Percentiles rank a stretch among this genome's conserved stretches.
Evolutionary conservation across 2,113 vertebrate genomes (phyloP).

Genomic region (Camelus bactrianus): DNA sequence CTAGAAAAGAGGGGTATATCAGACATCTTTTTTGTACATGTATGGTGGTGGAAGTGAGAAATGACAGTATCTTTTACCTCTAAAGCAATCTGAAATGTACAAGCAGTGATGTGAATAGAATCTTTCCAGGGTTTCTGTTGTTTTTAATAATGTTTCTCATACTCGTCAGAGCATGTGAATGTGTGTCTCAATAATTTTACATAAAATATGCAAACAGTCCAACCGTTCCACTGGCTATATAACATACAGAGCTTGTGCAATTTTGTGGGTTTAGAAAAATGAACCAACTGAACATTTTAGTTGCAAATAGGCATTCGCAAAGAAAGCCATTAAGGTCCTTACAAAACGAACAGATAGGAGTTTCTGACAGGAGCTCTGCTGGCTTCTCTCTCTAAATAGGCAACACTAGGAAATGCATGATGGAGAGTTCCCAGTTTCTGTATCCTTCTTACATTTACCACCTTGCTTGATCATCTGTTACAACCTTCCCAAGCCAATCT

Average conservation of each 20-base stretch:
- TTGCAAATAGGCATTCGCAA: background rate
- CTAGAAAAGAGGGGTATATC: background rate
- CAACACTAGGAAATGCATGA: background rate
- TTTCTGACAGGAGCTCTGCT: background rate
- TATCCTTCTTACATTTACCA: background rate
- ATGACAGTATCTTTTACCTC: background rate
- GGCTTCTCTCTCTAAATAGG: background rate
- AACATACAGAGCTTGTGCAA: background rate
- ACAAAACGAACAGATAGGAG: background rate
- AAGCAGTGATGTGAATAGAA: background rate
- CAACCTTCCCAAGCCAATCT: conserved; percentile 66
- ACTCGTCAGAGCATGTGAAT: background rate
- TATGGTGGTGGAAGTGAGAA: background rate
- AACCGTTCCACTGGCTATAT: background rate
- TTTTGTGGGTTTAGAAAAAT: background rate
- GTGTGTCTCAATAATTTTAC: background rate
- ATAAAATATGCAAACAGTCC: background rate
- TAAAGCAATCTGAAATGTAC: background rate
- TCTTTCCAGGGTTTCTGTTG: background rate
- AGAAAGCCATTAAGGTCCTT: background rate
- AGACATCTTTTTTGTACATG: background rate
- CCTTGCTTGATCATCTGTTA: conserved; percentile 49
- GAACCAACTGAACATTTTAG: background rate
- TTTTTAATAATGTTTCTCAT: background rate
- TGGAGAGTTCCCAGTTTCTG: background rate